Evolutionary conservation across 2,113 vertebrate species (phyloP), one percentile per base, ranked within the genome.

Genomic region (Chinchilla lanigera): DNA sequence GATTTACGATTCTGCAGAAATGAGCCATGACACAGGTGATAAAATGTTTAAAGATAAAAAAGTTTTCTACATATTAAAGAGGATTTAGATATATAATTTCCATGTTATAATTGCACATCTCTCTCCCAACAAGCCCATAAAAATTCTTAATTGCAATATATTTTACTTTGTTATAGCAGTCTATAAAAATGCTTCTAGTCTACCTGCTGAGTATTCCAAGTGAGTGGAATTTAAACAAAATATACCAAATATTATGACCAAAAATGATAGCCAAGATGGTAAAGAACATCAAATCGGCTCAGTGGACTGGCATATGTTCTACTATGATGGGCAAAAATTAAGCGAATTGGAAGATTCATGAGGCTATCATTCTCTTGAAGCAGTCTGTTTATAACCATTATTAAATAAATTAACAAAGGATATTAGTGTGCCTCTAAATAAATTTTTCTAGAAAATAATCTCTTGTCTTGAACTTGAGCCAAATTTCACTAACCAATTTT

Each of bases 1-100:
- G 17, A 81, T 16, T 24, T 75, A 87, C 1, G 10, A 90, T 82
- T 95, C 47, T 85, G 50, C 28, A 98, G 41, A 97, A 93, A 95
- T 90, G 30, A 65, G 8, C 54, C 41, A 82, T 33, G 67, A 85
- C 58, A 92, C 35, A 94, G 38, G 3, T 56, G 26, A 50, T 26
- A 38, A 92, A n/a, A 86, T 63, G 1, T 97, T 87, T 92, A 65
- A 94, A 92, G 58, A 95, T 60, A 97, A 90, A 92, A 4, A 78
- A 77, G 75, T 56, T 75, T 94, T 85, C 26, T 89, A 11, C 22
- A 10, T 30, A 84, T 52, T 7, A 12, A 96, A 93, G 30, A 89
- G 58, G 77, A 89, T 81, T 84, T 82, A 96, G 26, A 78, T 80
- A 4, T n/a, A 77, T 3, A 78, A 93, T 96, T 73, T 95, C 33